Conservation (phyloP, 2,113 vertebrate genomes). For the Hypomesus transpacificus region DNA sequence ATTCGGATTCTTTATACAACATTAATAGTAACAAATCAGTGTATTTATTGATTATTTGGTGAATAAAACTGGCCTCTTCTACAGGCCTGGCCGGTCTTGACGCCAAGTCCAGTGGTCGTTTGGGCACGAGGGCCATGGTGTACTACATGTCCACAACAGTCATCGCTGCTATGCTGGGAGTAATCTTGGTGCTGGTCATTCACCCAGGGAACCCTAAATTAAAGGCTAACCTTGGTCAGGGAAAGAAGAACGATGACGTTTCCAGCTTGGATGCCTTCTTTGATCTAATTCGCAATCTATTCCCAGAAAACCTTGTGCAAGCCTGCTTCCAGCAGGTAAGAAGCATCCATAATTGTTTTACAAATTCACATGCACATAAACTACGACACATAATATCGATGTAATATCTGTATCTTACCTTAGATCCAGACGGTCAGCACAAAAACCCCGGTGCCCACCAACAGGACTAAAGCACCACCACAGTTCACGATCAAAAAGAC, state of each 20-base stretch:
- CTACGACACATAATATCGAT: conserved; percentile 1
- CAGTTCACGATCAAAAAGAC: conserved; percentile 84
- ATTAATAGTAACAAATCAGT: not conserved
- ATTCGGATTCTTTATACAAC: not conserved
- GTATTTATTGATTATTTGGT: not conserved
- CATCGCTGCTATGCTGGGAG: conserved; percentile 90
- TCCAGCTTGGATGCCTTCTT: conserved; percentile 95
- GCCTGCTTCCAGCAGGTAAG: conserved; percentile 97
- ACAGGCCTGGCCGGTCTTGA: conserved; percentile 94
- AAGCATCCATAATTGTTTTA: not conserved
- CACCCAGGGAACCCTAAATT: conserved; percentile 96
- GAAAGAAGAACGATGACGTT: conserved; percentile 96
- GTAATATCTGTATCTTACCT: conserved; percentile 5
- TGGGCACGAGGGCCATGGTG: conserved; percentile 95
- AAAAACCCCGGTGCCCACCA: conserved; percentile 81
- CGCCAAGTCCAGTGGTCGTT: conserved; percentile 93
- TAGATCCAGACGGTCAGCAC: conserved; percentile 94
- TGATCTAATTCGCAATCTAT: conserved; percentile 94
- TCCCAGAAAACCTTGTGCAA: conserved; percentile 96
- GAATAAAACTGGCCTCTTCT: not conserved
- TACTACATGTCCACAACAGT: conserved; percentile 98
- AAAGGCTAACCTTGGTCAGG: conserved; percentile 87
- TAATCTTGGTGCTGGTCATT: conserved; percentile 91
- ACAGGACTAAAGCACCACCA: conserved; percentile 76
- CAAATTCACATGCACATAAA: not conserved